Evolutionary conservation across 2,888 invertebrate genomes (phyloP).

Genomic region (Amiota minor): DNA sequence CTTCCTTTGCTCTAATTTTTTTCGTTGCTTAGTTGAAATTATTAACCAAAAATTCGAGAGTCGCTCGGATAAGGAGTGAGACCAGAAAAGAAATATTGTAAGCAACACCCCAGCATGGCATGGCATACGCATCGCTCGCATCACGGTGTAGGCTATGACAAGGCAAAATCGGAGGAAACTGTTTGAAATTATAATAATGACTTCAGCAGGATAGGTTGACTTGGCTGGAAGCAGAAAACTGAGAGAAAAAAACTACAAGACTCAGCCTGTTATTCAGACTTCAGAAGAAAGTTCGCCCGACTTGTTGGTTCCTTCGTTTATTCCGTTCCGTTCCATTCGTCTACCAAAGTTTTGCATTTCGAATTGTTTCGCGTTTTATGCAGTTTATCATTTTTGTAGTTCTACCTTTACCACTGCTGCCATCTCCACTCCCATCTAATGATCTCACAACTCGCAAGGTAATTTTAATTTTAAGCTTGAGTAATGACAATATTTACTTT

Average conservation of each 20-base stretch:
- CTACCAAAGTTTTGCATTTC: slow-evolving; percentile 58
- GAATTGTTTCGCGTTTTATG: slow-evolving; percentile 64
- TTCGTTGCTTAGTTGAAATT: slow-evolving; percentile 10
- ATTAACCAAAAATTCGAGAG: slow-evolving; percentile 11
- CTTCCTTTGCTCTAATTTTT: no score
- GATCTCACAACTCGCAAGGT: slow-evolving; percentile 48
- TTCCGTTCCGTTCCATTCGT: no score
- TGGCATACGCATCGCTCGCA: not conserved
- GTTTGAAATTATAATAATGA: slow-evolving; percentile 63
- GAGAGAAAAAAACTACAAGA: not conserved
- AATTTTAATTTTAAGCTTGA: slow-evolving; percentile 70
- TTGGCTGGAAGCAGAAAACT: not conserved
- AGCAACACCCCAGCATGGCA: not conserved
- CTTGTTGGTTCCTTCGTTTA: not conserved
- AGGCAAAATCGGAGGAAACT: not conserved
- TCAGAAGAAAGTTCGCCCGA: no score
- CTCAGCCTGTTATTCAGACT: no score
- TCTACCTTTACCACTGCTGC: slow-evolving; percentile 5
- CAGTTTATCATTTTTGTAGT: slow-evolving; percentile 65
- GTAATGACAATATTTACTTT: slow-evolving; percentile 69
- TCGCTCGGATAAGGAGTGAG: not conserved
- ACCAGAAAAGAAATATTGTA: not conserved
- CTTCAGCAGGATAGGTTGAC: slow-evolving; percentile 41
- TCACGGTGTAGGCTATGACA: slow-evolving; percentile 1
- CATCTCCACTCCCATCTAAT: not conserved